phyloP scores from a whole-genome alignment of 2,797 vertebrate species.

The Tympanoctomys barrerae region DNA sequence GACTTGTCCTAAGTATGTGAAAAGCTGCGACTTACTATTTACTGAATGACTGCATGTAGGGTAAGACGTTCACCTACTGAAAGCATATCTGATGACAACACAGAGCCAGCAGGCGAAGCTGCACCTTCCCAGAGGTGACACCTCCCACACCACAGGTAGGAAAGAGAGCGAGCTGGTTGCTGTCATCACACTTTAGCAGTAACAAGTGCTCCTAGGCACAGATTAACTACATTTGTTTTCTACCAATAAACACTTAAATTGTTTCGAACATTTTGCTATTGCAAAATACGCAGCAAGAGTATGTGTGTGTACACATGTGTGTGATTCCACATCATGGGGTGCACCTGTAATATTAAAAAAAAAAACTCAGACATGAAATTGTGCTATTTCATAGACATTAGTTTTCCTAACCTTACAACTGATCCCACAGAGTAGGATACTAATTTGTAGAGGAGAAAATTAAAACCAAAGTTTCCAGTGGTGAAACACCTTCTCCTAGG shows the following conservation, averaged over 20 bases:
- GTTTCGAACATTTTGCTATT: not conserved
- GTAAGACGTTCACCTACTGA: conserved; percentile 29
- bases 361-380: not conserved
- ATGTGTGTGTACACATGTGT: not conserved
- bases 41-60: not conserved
- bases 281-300: conserved; percentile 2
- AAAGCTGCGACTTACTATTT: not conserved
- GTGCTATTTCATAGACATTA: not conserved
- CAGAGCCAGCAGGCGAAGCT: not conserved
- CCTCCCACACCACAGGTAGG: conserved; percentile 18
- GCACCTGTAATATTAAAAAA: not conserved
- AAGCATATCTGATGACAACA: not conserved
- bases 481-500: not conserved
- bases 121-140: not conserved
- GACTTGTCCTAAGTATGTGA: conserved; percentile 24
- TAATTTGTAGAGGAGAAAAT: not conserved
- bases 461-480: not conserved
- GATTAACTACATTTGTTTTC: not conserved
- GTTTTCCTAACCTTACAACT: not conserved
- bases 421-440: not conserved
- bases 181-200: not conserved
- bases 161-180: not conserved
- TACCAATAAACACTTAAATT: not conserved
- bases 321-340: not conserved
- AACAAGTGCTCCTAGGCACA: not conserved